Base-by-base conservation (phyloP, 1,140 invertebrate genomes). In the Solen grandis region DNA sequence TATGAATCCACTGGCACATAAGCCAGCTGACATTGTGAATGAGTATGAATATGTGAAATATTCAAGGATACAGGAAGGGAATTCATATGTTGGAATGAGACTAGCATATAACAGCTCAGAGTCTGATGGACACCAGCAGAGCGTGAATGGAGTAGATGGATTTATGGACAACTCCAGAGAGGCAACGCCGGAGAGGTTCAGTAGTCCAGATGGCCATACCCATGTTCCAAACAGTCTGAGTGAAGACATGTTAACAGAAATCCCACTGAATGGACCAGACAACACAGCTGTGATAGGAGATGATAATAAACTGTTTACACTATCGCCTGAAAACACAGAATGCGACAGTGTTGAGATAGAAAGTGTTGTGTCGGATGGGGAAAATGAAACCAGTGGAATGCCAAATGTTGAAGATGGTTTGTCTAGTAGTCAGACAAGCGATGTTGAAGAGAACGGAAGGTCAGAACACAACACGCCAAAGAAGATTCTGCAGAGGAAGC, bases 291-390 rank as follows among this genome's bases (percentile, higher is more conserved):
- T 59, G 14, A 36, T 69, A 63, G 68, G 78, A 66, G 85, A 88
- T 62, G 86, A 88, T 79, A 82, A 84, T 60, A 88, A 87, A 63
- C 96, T 96, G 92, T 98, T 98, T 88, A 97, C 97, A 0, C 93
- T 98, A 5, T 98, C 97, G 31, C 97, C 97, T 1, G 97, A 98
- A 93, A 97, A 96, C 59, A 99, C 97, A n/a, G 97, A 98, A 87
- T 98, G 97, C 91, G 97, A 97, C 90, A 97, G 96, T 85, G 96
- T 96, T 88, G 96, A 97, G 88, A 93, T 97, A 62, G 96, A 97
- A 86, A 97, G 96, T 88, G 92, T 93, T 35, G 86, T 91, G 5
- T 93, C 93, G 5, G 89, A 93, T 59, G 92, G 91, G 69, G 93
- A 92, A 13, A 92, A 92, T 52, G 87, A 89, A 10, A 86, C 86